Evolutionary conservation across 2,888 invertebrate genomes (phyloP).

Genomic region (Calliphora vomitoria): DNA sequence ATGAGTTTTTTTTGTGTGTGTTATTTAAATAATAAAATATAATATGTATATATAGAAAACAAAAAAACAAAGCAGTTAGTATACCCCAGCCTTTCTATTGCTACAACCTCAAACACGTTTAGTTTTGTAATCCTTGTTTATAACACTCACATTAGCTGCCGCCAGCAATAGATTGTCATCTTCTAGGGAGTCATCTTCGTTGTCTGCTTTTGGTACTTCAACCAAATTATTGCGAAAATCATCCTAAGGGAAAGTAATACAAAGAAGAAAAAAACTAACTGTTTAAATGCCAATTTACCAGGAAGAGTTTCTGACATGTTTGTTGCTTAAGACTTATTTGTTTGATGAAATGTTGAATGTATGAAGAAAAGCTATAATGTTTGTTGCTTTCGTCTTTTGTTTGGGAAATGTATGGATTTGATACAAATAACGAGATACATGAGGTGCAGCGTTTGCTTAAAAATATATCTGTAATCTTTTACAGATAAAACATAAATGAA

Average conservation of each 20-base stretch:
- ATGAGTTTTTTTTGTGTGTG: background rate
- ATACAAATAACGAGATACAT: no score
- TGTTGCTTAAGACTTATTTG: conserved; percentile 47
- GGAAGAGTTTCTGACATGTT: background rate
- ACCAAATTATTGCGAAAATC: conserved; percentile 80
- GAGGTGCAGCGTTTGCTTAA: no score
- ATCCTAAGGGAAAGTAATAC: conserved; percentile 75
- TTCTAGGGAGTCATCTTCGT: conserved; percentile 57
- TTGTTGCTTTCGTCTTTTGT: background rate
- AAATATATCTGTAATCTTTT: no score
- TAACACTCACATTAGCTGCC: conserved; percentile 76
- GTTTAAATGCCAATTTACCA: conserved; percentile 13
- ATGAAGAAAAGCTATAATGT: background rate
- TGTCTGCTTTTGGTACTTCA: conserved; percentile 67
- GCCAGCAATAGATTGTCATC: conserved; percentile 73
- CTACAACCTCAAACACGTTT: conserved; percentile 12
- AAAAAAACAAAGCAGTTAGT: conserved; percentile 28
- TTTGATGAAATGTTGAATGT: background rate
- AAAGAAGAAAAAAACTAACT: conserved; percentile 40
- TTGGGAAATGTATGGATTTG: background rate
- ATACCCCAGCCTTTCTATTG: conserved; percentile 59
- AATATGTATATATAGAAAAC: background rate
- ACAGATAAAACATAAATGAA: no score
- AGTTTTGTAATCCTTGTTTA: conserved; percentile 16
- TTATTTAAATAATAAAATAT: background rate